These are phyloP conservation scores for Hedychridium roseum DNA, from an alignment of 2,888 invertebrate species.

Conservation along the genomic window DNA sequence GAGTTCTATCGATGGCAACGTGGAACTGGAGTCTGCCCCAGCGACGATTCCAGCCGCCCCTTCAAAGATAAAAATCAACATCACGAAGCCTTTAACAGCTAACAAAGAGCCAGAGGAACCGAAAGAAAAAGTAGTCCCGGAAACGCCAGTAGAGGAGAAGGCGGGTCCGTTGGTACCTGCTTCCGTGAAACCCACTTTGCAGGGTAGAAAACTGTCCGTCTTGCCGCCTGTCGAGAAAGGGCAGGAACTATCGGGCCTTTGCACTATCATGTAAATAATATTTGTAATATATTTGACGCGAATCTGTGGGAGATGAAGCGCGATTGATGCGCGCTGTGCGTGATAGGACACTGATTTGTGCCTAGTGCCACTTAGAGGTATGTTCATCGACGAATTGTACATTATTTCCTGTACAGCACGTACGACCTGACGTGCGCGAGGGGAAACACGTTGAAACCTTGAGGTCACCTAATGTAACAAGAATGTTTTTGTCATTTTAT, in stretches of 20 bases:
- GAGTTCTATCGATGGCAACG: conserved; percentile 81
- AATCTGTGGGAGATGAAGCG: too few relatives aligned
- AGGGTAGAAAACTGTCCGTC: conserved; percentile 73
- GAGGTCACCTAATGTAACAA: too few relatives aligned
- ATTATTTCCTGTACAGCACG: conserved; percentile 45
- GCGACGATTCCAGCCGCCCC: conserved; percentile 62
- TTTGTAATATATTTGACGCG: conserved; percentile 1
- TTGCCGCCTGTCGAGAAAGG: conserved; percentile 79
- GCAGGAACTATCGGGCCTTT: conserved; percentile 83
- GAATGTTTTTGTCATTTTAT: too few relatives aligned
- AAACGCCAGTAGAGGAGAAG: conserved; percentile 62
- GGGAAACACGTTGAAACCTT: too few relatives aligned
- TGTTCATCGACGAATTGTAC: conserved; percentile 25
- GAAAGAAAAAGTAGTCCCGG: conserved; percentile 46
- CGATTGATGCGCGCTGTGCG: neutral
- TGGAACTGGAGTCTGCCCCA: conserved; percentile 71
- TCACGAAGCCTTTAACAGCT: conserved; percentile 71
- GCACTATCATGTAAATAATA: conserved; percentile 80
- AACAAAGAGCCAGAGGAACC: conserved; percentile 56
- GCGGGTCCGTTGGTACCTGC: conserved; percentile 49
- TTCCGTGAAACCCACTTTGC: conserved; percentile 73
- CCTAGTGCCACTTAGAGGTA: conserved; percentile 24
- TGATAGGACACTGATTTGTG: conserved; percentile 3
- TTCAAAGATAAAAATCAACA: conserved; percentile 79
- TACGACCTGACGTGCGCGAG: conserved; percentile 38